These are phyloP conservation scores for Ptychochromis oligacanthus DNA, from an alignment of 2,113 vertebrate species.

Conservation along the genomic window DNA sequence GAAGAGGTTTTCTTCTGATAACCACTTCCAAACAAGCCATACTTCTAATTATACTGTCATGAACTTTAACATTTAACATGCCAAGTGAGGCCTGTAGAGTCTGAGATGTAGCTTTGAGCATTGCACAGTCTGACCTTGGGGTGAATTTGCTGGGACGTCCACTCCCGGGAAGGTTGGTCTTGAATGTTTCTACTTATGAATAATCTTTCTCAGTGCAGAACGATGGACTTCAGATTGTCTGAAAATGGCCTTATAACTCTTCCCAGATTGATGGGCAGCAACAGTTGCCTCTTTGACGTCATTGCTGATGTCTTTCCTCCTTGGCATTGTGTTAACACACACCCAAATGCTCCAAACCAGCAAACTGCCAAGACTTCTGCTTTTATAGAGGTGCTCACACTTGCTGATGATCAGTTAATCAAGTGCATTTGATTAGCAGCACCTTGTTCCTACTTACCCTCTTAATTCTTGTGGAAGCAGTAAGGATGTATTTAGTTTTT, in stretches of 20 bases:
- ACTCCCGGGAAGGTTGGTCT: neutral
- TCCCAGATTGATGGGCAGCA: neutral
- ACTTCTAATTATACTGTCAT: neutral
- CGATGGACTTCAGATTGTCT: neutral
- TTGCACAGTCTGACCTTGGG: too few species aligned
- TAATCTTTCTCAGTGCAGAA: neutral
- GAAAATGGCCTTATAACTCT: neutral
- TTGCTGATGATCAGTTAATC: neutral
- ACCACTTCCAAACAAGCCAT: too few species aligned
- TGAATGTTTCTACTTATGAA: neutral
- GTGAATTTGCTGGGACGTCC: too few species aligned
- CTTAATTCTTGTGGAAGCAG: neutral
- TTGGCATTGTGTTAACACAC: neutral
- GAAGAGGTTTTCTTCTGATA: neutral
- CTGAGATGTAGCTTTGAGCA: neutral
- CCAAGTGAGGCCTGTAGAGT: neutral
- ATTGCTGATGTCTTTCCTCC: neutral
- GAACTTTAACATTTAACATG: neutral
- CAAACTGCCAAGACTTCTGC: neutral
- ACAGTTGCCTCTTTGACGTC: neutral
- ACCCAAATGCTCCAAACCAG: neutral
- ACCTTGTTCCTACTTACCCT: neutral
- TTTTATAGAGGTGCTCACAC: neutral
- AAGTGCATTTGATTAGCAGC: neutral
- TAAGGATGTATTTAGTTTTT: neutral